A percentile compares a stretch with the other conserved stretches of the same genome.
Evolutionary conservation across 2,888 invertebrate genomes (phyloP).

Genomic region (Troilus luridus): DNA sequence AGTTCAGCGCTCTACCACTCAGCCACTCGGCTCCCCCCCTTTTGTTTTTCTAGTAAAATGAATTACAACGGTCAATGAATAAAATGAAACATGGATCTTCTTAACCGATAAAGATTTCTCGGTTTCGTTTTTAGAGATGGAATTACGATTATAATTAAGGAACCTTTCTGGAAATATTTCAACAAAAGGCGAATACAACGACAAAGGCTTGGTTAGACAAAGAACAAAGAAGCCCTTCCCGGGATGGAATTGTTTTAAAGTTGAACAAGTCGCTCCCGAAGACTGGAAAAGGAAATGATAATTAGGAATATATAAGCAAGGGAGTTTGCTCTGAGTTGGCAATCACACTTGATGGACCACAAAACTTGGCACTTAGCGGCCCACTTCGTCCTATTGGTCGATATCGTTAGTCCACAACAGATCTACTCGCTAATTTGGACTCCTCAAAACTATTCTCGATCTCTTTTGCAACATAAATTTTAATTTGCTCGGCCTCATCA

Average conservation of each 20-base stretch:
- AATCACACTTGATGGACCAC: constrained; percentile 40
- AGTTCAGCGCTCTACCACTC: too few relatives aligned
- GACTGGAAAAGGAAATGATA: constrained; percentile 40
- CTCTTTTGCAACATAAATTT: background rate
- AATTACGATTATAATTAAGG: constrained; percentile 8
- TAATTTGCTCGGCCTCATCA: background rate
- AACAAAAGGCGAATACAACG: constrained; percentile 9
- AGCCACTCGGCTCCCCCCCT: too few relatives aligned
- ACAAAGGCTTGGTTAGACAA: background rate
- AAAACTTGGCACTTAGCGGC: constrained; percentile 18
- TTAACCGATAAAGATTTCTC: background rate
- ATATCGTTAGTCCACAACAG: background rate
- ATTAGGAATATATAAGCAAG: constrained; percentile 46
- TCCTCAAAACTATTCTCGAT: background rate
- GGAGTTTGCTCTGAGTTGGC: background rate
- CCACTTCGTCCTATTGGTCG: background rate
- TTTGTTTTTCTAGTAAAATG: background rate
- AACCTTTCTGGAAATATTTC: background rate
- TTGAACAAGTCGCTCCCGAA: background rate
- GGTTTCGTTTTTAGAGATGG: background rate
- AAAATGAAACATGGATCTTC: background rate
- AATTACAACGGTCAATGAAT: background rate
- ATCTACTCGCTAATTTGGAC: background rate
- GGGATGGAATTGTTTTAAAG: constrained; percentile 20
- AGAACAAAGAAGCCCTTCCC: background rate